phyloP scores from a whole-genome alignment of 2,888 invertebrate genomes.

The Diachrysia chrysitis region DNA sequence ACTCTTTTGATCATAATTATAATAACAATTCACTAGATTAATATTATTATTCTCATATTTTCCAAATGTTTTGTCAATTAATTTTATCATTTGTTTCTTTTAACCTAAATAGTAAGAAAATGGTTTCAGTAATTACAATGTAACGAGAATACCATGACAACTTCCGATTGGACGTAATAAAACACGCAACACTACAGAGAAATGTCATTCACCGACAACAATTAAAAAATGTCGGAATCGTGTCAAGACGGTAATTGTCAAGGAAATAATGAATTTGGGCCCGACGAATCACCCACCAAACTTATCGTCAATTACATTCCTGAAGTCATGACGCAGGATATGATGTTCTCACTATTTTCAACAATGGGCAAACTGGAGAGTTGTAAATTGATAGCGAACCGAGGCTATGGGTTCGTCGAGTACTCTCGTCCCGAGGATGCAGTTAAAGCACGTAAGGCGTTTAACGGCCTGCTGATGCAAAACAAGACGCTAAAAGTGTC shows the following conservation, averaged over 20 bases:
- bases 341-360: conserved; percentile 89
- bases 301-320: conserved; percentile 90
- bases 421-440: conserved; percentile 87
- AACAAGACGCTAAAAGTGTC: conserved; percentile 89
- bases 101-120: neutral
- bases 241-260: conserved; percentile 90
- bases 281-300: conserved; percentile 89
- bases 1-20: no score
- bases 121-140: neutral
- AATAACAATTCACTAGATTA: no score
- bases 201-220: conserved; percentile 89
- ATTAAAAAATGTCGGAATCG: conserved; percentile 90
- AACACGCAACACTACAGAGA: conserved; percentile 76
- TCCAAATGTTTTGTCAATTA: neutral
- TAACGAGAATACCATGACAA: conserved; percentile 14
- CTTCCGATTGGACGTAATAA: conserved; percentile 74
- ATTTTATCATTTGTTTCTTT: neutral
- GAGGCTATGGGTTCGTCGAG: conserved; percentile 89
- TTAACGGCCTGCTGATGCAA: conserved; percentile 88
- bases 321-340: conserved; percentile 89
- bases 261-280: conserved; percentile 88
- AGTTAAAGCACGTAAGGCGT: conserved; percentile 86
- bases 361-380: conserved; percentile 89
- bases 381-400: conserved; percentile 89
- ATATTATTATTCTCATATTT: no score